Conservation (phyloP, 2,113 vertebrate genomes). For the Microcebus griseorufus region DNA sequence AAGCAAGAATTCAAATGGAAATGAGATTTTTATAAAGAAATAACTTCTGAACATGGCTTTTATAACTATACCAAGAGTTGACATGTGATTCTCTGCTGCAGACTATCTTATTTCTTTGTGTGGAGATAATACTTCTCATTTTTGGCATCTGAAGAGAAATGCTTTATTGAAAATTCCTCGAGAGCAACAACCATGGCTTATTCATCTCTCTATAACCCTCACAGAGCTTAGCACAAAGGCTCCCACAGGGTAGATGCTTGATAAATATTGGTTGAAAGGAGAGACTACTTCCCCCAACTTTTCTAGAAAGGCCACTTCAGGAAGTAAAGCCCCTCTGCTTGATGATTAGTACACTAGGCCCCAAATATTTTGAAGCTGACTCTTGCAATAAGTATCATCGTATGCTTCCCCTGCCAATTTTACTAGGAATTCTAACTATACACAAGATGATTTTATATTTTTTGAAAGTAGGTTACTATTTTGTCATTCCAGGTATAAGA, state of each 20-base stretch:
- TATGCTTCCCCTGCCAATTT: not conserved
- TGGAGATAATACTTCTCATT: not conserved
- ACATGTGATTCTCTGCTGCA: not conserved
- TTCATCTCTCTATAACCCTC: not conserved
- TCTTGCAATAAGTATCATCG: not conserved
- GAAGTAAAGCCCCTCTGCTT: not conserved
- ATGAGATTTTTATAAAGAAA: not conserved
- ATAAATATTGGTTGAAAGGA: constrained; percentile 36
- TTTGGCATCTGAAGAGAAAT: constrained; percentile 31
- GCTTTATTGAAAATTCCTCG: constrained; percentile 57
- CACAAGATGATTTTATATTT: not conserved
- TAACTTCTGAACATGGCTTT: constrained; percentile 3
- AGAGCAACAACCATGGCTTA: not conserved
- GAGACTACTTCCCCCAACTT: not conserved
- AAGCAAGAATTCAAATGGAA: constrained; percentile 42
- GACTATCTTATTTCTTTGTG: constrained; percentile 23
- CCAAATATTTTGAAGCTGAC: not conserved
- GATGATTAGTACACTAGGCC: not conserved
- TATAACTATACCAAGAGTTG: not conserved
- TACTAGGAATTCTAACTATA: not conserved
- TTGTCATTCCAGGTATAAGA: constrained; percentile 4
- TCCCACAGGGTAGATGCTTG: not conserved
- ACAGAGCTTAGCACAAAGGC: constrained; percentile 1
- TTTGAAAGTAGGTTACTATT: not conserved
- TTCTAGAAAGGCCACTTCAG: constrained; percentile 24